Percentiles rank a stretch among this genome's conserved stretches.
phyloP scores from a whole-genome alignment of 2,888 invertebrate species.

The Pachliopta kotzebuea region DNA sequence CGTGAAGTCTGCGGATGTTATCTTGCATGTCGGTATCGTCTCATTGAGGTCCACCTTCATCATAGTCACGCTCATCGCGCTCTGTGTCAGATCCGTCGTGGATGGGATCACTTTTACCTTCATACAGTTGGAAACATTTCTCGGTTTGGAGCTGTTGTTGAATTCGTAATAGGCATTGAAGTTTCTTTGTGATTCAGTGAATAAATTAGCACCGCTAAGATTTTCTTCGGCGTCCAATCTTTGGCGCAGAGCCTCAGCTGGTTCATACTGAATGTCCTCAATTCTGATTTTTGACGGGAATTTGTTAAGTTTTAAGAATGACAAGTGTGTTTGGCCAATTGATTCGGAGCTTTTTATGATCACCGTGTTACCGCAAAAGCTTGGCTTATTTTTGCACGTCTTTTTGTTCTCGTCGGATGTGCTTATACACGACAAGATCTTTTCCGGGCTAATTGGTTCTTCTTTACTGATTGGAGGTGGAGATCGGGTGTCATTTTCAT shows the following conservation, averaged over 20 bases:
- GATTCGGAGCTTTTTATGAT: background rate
- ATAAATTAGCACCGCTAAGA: constrained; percentile 1
- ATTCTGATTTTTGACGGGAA: constrained; percentile 15
- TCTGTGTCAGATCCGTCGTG: constrained; percentile 2
- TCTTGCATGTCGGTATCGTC: constrained; percentile 12
- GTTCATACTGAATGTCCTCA: constrained; percentile 5
- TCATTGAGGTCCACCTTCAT: constrained; percentile 19
- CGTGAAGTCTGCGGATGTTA: constrained; percentile 20
- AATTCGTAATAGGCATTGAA: constrained; percentile 23
- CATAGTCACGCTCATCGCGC: constrained; percentile 12
- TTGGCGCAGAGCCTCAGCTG: background rate
- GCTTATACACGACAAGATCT: constrained; percentile 4
- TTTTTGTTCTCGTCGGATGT: constrained; percentile 1
- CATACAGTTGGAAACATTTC: constrained; percentile 13
- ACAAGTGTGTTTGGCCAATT: background rate
- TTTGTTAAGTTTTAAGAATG: constrained; percentile 17
- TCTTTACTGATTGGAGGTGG: constrained; percentile 2
- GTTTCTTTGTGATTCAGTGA: constrained; percentile 20
- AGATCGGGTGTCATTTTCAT: background rate
- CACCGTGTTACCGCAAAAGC: constrained; percentile 15
- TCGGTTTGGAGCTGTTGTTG: constrained; percentile 6
- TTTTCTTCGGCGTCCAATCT: background rate
- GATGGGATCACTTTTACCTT: constrained; percentile 26
- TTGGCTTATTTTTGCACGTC: constrained; percentile 17
- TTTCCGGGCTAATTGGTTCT: background rate